Evolutionary conservation across 2,113 vertebrate species (phyloP).

Genomic region (Bambusicola thoracicus): DNA sequence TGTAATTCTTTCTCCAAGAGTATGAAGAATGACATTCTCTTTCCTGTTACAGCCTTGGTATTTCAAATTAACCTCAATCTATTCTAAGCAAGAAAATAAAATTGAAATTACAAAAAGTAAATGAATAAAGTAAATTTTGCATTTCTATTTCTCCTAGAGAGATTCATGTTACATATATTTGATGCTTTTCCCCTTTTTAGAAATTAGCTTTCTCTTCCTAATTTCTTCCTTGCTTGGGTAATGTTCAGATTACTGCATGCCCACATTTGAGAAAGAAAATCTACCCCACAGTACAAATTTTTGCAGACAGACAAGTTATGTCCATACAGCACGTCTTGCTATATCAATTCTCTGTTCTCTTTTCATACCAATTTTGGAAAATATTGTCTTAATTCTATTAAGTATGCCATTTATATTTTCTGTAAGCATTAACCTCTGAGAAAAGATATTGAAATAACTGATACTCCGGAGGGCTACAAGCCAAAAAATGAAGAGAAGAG

Average conservation of each 20-base stretch:
- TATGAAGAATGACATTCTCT: slow-evolving; percentile 24
- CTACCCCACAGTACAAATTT: background rate
- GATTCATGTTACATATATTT: slow-evolving; percentile 50
- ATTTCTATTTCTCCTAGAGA: slow-evolving; percentile 57
- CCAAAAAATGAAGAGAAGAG: background rate
- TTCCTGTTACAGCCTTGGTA: slow-evolving; percentile 54
- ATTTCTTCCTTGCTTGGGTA: slow-evolving; percentile 31
- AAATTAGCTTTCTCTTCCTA: slow-evolving; percentile 45
- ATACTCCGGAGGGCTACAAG: background rate
- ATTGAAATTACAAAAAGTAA: slow-evolving; percentile 69
- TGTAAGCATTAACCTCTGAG: background rate
- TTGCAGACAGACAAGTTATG: background rate
- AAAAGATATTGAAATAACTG: background rate
- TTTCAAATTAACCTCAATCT: slow-evolving; percentile 57
- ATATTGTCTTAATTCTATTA: slow-evolving; percentile 5
- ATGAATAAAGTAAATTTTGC: slow-evolving; percentile 65
- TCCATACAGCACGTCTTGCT: background rate
- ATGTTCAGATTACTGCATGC: slow-evolving; percentile 4
- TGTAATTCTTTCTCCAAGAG: slow-evolving; percentile 16
- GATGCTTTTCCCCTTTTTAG: slow-evolving; percentile 41
- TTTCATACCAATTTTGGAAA: background rate
- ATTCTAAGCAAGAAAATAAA: slow-evolving; percentile 58
- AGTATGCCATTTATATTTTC: background rate
- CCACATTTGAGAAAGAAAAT: slow-evolving; percentile 8
- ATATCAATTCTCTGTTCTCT: background rate